A percentile compares a stretch with the other conserved stretches of the same genome.
These are phyloP conservation scores for Pipistrellus pygmaeus DNA, from an alignment of 2,797 vertebrate genomes.

Conservation along the genomic window DNA sequence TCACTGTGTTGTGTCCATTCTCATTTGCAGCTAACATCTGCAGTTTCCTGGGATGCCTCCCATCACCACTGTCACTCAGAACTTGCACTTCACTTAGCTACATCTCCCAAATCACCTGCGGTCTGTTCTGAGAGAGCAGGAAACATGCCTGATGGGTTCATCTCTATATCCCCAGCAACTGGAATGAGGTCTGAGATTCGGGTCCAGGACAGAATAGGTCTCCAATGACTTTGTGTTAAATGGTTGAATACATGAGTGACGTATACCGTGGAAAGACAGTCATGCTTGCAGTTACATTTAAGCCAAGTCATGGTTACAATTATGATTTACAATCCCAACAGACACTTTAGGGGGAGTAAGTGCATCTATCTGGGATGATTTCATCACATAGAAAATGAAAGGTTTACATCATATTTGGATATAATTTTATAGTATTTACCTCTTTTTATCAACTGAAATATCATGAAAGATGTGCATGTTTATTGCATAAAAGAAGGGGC, in stretches of 20 bases:
- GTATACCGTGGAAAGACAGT: not conserved
- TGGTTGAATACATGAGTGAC: not conserved
- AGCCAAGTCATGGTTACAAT: not conserved
- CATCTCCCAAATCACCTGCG: too few species aligned
- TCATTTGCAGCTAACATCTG: not conserved
- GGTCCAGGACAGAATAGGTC: not conserved
- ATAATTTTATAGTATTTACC: not conserved
- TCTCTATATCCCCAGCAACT: not conserved
- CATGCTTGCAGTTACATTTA: not conserved
- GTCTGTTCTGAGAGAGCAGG: not conserved
- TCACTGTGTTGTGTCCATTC: not conserved
- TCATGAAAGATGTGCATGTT: not conserved
- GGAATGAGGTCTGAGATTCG: not conserved
- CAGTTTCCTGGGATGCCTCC: not conserved
- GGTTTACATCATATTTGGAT: not conserved
- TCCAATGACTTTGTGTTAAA: not conserved
- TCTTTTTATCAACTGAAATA: constrained; percentile 23
- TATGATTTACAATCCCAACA: not conserved
- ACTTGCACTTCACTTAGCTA: not conserved
- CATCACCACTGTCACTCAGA: not conserved
- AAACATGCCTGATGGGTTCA: not conserved
- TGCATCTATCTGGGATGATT: not conserved
- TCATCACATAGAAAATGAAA: constrained; percentile 43
- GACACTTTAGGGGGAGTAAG: constrained; percentile 7
- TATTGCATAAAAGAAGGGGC: not conserved